These are phyloP conservation scores for Sinocyclocheilus maitianheensis DNA, from an alignment of 2,113 vertebrate species.

Conservation along the genomic window DNA sequence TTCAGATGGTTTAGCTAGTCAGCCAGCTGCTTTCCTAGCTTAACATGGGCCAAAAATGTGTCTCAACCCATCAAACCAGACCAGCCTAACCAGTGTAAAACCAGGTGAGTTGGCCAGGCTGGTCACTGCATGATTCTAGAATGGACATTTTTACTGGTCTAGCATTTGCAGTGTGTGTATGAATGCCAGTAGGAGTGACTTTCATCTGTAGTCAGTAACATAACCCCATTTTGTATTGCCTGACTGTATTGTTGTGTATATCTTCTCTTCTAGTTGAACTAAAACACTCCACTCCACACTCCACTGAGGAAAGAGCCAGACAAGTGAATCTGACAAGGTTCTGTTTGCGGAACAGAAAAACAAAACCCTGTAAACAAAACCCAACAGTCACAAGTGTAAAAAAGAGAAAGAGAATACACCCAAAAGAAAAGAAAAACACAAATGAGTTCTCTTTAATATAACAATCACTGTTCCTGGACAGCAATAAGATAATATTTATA, in stretches of 20 bases:
- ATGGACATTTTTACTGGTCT: background rate
- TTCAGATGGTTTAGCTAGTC: too few relatives aligned
- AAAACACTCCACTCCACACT: background rate
- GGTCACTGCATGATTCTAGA: too few relatives aligned
- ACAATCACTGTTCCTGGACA: background rate
- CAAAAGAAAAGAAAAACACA: background rate
- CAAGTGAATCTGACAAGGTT: slow-evolving; percentile 25
- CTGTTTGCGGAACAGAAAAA: background rate
- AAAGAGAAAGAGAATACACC: background rate
- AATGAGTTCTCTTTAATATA: background rate
- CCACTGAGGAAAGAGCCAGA: slow-evolving; percentile 2
- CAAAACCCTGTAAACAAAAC: background rate
- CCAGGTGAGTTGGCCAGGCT: too few relatives aligned
- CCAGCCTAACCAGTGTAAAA: too few relatives aligned
- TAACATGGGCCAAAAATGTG: too few relatives aligned
- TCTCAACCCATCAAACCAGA: too few relatives aligned
- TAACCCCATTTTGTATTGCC: background rate
- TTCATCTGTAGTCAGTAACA: background rate
- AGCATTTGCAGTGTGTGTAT: background rate
- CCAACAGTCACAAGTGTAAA: background rate
- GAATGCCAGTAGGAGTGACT: background rate
- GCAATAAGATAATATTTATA: background rate
- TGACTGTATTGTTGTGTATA: background rate
- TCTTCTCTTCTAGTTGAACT: background rate
- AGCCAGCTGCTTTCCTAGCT: too few relatives aligned